Base-by-base conservation (phyloP, 2,797 vertebrate genomes). In the Sebastolobus alascanus region DNA sequence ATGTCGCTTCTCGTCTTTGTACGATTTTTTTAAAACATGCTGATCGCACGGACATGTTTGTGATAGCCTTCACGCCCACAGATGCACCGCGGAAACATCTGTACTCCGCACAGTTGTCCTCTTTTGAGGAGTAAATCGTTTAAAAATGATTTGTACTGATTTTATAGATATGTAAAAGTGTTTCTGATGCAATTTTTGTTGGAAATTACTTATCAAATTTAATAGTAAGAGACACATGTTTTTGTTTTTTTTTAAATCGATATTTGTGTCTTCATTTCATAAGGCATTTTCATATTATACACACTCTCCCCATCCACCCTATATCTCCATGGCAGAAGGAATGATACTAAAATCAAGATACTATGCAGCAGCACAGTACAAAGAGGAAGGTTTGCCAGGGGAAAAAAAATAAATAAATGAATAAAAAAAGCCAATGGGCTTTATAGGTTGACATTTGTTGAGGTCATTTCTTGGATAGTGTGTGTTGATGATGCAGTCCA, bases 1-100 rank as follows among this genome's bases (percentile, higher is more conserved):
- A 87, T 91, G 87, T 91, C 58, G 58, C 86, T 82, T 87, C 78
- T 89, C 88, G 86, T 91, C 86, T 90, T 86, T 83, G 87, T 79
- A 75, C 78, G 64, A 75, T 35, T 61, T 84, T 85, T 29, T 83
- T 68, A 56, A 86, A 91, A 91, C 86, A 87, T 84, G 84, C 87
- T 87, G 85, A 92, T 93, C 68, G 77, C 87, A 68, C 43, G 73
- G 85, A 65, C 77, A 38, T 89, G 79, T 84, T 86, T 82, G 83
- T 66, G 79, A 73, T 84, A 22, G 79, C 72, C 65, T 79, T 68
- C 68, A 20, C 18, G 33, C 55, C 55, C 75, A 77, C 68, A 81
- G 58, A 85, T 46, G 20, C 73, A 20, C 29, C 22, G 46, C 77
- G 68, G 56, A 74, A 75, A 61, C 77, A 80, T 79, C 63, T 64